phyloP scores from a whole-genome alignment of 2,888 invertebrate genomes.

The Coleophora deauratella region DNA sequence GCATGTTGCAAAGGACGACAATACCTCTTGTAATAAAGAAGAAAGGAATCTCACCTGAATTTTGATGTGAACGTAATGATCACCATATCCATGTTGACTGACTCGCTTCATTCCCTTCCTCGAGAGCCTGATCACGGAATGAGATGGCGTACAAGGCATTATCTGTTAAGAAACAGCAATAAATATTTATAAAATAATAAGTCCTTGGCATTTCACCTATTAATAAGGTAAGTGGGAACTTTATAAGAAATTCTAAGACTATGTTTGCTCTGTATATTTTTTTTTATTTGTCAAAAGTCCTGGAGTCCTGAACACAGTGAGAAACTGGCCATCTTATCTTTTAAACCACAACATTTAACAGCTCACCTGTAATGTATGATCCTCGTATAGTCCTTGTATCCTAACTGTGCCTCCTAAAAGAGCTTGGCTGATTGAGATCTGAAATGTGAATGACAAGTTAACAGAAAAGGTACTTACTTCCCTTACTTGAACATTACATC shows the following conservation, averaged over 20 bases:
- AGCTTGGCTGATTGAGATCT: slow-evolving; percentile 93
- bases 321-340: too few species aligned
- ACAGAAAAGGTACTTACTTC: background rate
- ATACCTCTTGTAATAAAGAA: too few species aligned
- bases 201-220: background rate
- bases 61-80: slow-evolving; percentile 96
- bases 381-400: slow-evolving; percentile 96
- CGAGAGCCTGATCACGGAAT: slow-evolving; percentile 86
- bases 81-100: slow-evolving; percentile 92
- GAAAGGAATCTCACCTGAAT: slow-evolving; percentile 78
- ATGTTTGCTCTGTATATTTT: too few species aligned
- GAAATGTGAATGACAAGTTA: slow-evolving; percentile 22
- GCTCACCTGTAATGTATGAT: slow-evolving; percentile 88
- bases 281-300: too few species aligned
- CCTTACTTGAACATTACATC: background rate
- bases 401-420: slow-evolving; percentile 93
- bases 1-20: too few species aligned
- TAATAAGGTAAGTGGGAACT: background rate
- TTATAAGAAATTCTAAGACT: too few species aligned
- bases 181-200: background rate
- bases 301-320: too few species aligned
- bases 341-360: background rate
- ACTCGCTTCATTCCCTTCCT: slow-evolving; percentile 96
- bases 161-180: slow-evolving; percentile 71
- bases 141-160: slow-evolving; percentile 94